A percentile compares a stretch with the other conserved stretches of the same genome.
These are phyloP conservation scores for Araneus ventricosus DNA, from an alignment of 1,140 invertebrate species.

Conservation along the genomic window DNA sequence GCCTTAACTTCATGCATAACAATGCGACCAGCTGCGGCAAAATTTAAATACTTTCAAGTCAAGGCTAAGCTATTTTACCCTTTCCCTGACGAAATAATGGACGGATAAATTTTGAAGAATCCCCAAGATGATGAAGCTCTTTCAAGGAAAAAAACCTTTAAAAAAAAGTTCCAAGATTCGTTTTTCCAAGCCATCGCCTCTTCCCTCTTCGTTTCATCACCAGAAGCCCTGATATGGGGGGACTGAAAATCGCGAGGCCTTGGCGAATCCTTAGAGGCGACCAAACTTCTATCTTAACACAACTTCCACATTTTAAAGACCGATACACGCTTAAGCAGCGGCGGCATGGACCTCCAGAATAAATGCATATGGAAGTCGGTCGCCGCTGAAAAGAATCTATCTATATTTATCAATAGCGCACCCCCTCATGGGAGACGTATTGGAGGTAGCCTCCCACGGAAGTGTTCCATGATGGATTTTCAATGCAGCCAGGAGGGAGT, in stretches of 20 bases:
- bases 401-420: constrained; percentile 64
- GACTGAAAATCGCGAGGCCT: neutral
- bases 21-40: too few relatives aligned
- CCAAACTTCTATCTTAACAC: constrained; percentile 14
- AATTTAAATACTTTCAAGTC: too few relatives aligned
- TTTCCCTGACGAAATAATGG: neutral
- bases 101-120: neutral
- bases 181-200: neutral
- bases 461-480: constrained; percentile 69
- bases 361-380: constrained; percentile 65
- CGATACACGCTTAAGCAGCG: constrained; percentile 50
- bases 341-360: constrained; percentile 6
- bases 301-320: constrained; percentile 38
- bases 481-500: constrained; percentile 2
- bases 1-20: too few relatives aligned
- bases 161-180: neutral
- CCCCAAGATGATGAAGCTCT: neutral
- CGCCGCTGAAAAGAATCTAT: constrained; percentile 55
- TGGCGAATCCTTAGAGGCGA: neutral
- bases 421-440: constrained; percentile 8
- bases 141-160: neutral
- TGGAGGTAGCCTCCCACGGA: constrained; percentile 42
- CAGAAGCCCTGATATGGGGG: neutral
- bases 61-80: neutral
- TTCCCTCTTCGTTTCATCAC: neutral